Base-by-base conservation (phyloP, 1,140 invertebrate genomes). In the Drosophila albomicans region DNA sequence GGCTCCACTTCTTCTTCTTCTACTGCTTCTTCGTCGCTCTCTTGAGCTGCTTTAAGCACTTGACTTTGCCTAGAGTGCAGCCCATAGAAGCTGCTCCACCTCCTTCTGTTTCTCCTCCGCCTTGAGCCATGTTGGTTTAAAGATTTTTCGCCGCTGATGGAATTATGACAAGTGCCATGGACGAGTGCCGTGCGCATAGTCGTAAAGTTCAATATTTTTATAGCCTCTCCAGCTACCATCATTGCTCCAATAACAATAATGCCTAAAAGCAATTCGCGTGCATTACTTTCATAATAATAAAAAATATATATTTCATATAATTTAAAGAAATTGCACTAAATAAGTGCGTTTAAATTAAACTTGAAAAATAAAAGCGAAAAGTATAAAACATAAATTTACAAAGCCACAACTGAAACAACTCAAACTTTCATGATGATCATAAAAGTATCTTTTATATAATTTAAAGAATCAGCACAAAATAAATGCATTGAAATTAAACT, bases 31-130 rank as follows among this genome's bases (percentile, higher is more conserved):
- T 73, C 66, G 48, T 59, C 69, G 81, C 69, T 67, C 82, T 76
- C 84, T 87, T 87, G 85, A 88, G 84, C 84, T 88, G 84, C 85
- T 88, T 88, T 85, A 88, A 88, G 70, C 81, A 88, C 85, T 88
- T 89, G 85, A 88, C 85, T 88, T 88, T 82, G 85, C 71, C 78
- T 80, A 63, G 69, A 71, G 77, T 70, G 65, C 75, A 49, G 20
- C 57, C 51, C 65, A 62, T 70, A 51, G 64, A 45, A 64, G 49
- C 78, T 58, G 32, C 59, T 38, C 45, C 41, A 54, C 49, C 16
- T 1, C 54, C 54, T 41, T n/a, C 61, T 46, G 35, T 61, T 56
- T 48, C 76, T 25, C 2, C 30, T 6, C 7, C 13, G 54, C 69
- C 49, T n/a, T 45, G 15, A 25, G 49, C 65, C 51, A 70, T 72